These are phyloP conservation scores for Watsonalla cultraria DNA, from an alignment of 2,888 invertebrate genomes.

Conservation along the genomic window DNA sequence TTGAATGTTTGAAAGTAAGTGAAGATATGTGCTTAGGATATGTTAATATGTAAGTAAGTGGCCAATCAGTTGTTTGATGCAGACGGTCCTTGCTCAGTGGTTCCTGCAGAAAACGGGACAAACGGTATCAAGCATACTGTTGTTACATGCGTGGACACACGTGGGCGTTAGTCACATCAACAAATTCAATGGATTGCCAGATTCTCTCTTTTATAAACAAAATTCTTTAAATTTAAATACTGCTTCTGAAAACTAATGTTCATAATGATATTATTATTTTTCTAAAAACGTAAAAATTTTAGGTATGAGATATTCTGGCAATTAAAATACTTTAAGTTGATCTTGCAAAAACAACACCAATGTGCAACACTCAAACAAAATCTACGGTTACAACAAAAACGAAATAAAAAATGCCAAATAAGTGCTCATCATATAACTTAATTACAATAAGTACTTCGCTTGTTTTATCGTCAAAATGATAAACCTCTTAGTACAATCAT, in stretches of 20 bases:
- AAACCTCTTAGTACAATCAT: background rate
- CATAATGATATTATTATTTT: too few species aligned
- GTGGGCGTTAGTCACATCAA: slow-evolving; percentile 49
- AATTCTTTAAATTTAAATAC: too few species aligned
- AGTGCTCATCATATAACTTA: slow-evolving; percentile 16
- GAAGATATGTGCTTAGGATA: slow-evolving; percentile 14
- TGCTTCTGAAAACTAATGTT: too few species aligned
- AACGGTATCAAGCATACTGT: slow-evolving; percentile 64
- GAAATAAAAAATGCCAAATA: slow-evolving; percentile 14
- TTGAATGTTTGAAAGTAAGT: slow-evolving; percentile 24
- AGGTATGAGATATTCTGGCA: background rate
- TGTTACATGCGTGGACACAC: slow-evolving; percentile 71
- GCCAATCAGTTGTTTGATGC: slow-evolving; percentile 58
- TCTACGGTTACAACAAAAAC: slow-evolving; percentile 9
- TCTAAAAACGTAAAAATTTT: too few species aligned
- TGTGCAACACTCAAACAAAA: slow-evolving; percentile 23
- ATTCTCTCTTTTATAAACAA: background rate
- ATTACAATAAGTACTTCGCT: slow-evolving; percentile 11
- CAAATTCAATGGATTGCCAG: slow-evolving; percentile 17
- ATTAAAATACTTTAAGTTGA: slow-evolving; percentile 4
- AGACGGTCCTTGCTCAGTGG: slow-evolving; percentile 73
- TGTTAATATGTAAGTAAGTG: slow-evolving; percentile 24
- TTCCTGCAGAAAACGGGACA: slow-evolving; percentile 71
- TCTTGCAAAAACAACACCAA: slow-evolving; percentile 7
- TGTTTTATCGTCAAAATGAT: slow-evolving; percentile 6